Evolutionary conservation across 2,888 invertebrate genomes (phyloP), one percentile per base, ranked within the genome.

Genomic region (Coelopa pilipes): DNA sequence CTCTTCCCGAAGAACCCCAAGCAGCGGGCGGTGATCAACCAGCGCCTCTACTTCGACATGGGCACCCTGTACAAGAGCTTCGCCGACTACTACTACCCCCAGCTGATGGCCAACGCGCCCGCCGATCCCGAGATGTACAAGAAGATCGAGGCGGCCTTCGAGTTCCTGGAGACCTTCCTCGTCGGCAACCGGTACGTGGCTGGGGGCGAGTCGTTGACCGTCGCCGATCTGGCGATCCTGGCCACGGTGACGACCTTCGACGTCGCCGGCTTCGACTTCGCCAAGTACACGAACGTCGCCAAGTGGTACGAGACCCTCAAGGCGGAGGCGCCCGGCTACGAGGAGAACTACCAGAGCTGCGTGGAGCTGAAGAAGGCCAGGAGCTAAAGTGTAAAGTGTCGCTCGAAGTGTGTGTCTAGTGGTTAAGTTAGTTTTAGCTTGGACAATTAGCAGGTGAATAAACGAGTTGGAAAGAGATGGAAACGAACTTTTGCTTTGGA

Each of bases 11-110:
- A 91, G 79, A 93, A 94, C 77, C 91, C 93, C 0, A 90, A 92
- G 80, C 91, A 91, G 76, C 89, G 93, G 17, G 95, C 93, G 0
- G 68, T 92, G 0, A 92, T 96, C 24, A 93, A 95, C 86, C 92
- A 93, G 81, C 89, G 92, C 75, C 86, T 95, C 69, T 93, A 92
- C 87, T 95, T 95, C 86, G 95, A 95, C 82, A 89, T 92, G 81
- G 93, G 93, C 24, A 92, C 92, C 0, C 87, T 96, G 1, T 93
- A 92, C 86, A 88, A 90, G 71, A 89, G 91, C 79, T 92, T 93
- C 80, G 88, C 88, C 0, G 92, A 92, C 69, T 92, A 92, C 81
- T 93, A 92, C 82, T 90, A 91, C 81, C 91, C 91, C 65, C 89
- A 91, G 82, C 79, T 91, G 11, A 90, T 92, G 79, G 89, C 87